Conservation (phyloP, 2,888 invertebrate genomes). For the Dioctria linearis region DNA sequence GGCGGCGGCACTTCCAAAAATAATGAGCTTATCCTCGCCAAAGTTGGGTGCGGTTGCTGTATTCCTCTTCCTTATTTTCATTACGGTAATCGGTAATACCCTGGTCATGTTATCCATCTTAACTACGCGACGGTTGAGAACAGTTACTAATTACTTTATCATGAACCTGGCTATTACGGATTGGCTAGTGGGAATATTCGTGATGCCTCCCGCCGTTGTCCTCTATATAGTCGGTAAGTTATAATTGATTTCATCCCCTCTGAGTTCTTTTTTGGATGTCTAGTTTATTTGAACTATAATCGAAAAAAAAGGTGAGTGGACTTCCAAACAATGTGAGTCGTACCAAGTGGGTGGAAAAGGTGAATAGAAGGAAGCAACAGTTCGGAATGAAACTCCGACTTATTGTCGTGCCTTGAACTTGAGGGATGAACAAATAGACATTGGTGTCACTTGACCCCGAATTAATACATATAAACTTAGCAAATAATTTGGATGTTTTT, state of each 20-base stretch:
- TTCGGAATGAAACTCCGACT: too few species aligned
- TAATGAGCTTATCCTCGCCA: slow-evolving; percentile 73
- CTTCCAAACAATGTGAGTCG: not conserved
- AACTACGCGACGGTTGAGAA: slow-evolving; percentile 88
- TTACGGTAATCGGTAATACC: slow-evolving; percentile 88
- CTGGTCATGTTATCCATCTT: slow-evolving; percentile 91
- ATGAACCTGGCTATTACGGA: slow-evolving; percentile 95
- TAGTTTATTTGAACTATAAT: too few species aligned
- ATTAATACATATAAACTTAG: too few species aligned
- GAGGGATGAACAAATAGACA: too few species aligned
- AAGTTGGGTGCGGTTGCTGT: slow-evolving; percentile 73
- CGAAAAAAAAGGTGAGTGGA: too few species aligned
- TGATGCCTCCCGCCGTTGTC: slow-evolving; percentile 94
- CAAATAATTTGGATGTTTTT: too few species aligned
- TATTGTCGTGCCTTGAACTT: too few species aligned
- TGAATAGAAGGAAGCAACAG: too few species aligned
- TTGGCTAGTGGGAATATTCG: slow-evolving; percentile 92
- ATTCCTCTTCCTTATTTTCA: slow-evolving; percentile 78
- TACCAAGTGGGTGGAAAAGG: not conserved
- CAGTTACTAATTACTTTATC: slow-evolving; percentile 96
- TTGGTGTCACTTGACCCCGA: too few species aligned
- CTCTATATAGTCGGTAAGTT: slow-evolving; percentile 85
- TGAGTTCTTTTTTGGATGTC: too few species aligned
- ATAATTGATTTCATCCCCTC: not conserved
- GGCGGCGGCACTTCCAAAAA: slow-evolving; percentile 9